A percentile compares a stretch with the other conserved stretches of the same genome.
These are phyloP conservation scores for pig (Sus scrofa) DNA, from an alignment of 2,113 vertebrate genomes.

Conservation along the genomic window T2T-Sscrofa CM000814.6:86604501-86605000, in stretches of 20 bases:
- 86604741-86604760: not conserved
- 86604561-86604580: not conserved
- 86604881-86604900: not conserved
- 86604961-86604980: not conserved
- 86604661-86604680: not conserved
- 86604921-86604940: not conserved
- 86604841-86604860: not conserved
- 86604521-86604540: no score
- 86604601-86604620: not conserved
- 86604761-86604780: not conserved
- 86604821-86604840: not conserved
- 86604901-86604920: slow-evolving; percentile 6
- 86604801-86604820: not conserved
- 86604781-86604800: not conserved
- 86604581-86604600: not conserved
- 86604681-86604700: not conserved
- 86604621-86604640: not conserved
- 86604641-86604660: not conserved
- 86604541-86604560: no score
- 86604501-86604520: no score
- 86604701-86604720: not conserved
- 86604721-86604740: not conserved
- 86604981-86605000: not conserved
- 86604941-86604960: not conserved
- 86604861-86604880: not conserved